A percentile compares a stretch with the other conserved stretches of the same genome.
These are phyloP conservation scores for Pelodiscus sinensis DNA, from an alignment of 2,113 vertebrate species.

Conservation along the genomic window DNA sequence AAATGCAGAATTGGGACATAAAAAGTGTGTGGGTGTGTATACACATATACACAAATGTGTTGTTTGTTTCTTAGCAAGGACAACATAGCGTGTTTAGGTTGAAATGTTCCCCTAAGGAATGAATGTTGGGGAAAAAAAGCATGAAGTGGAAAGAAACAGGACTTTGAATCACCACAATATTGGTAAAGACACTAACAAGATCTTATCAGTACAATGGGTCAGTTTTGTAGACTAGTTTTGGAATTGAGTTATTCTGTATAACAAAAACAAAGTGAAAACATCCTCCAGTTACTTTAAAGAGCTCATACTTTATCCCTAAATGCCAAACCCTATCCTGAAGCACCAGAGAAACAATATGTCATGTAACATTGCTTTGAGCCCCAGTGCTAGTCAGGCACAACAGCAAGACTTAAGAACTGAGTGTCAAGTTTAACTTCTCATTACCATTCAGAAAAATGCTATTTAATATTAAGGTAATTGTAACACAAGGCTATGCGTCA, in stretches of 20 bases:
- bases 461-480: conserved; percentile 68
- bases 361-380: conserved; percentile 28
- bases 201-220: not conserved
- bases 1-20: not conserved
- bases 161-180: not conserved
- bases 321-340: conserved; percentile 5
- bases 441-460: conserved; percentile 68
- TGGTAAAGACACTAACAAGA: not conserved
- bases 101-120: not conserved
- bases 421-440: conserved; percentile 59
- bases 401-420: conserved; percentile 59
- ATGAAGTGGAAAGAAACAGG: conserved; percentile 9
- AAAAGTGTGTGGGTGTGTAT: not conserved
- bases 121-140: not conserved
- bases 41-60: not conserved
- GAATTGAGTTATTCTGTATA: conserved; percentile 49
- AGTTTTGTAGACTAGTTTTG: not conserved
- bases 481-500: conserved; percentile 67
- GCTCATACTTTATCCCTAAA: not conserved
- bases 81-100: not conserved
- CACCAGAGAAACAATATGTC: conserved; percentile 28
- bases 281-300: conserved; percentile 41
- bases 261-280: not conserved
- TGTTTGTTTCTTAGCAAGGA: not conserved
- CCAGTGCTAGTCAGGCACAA: conserved; percentile 29